phyloP scores from a whole-genome alignment of 2,113 vertebrate genomes.

The Lamprotornis superbus region DNA sequence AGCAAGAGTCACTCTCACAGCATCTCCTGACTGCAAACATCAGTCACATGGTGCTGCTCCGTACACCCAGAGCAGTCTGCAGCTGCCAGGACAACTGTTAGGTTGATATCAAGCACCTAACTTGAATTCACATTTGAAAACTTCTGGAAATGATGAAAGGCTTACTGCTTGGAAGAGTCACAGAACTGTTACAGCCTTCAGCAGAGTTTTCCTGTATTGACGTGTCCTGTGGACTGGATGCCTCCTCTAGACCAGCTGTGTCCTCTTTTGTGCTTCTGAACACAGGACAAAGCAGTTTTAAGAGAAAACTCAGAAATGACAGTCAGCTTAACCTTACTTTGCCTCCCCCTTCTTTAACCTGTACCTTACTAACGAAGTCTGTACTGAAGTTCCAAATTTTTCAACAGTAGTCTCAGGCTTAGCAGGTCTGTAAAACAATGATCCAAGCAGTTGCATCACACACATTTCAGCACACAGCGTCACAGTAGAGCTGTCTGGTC shows the following conservation, averaged over 20 bases:
- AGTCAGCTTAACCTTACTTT: background rate
- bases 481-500: no score
- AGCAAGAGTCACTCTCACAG: background rate
- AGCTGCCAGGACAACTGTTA: background rate
- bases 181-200: background rate
- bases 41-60: background rate
- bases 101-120: background rate
- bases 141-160: background rate
- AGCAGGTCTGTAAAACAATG: accelerated
- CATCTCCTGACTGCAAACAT: background rate
- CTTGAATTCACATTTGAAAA: background rate
- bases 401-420: background rate
- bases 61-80: background rate
- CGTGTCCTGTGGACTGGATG: accelerated
- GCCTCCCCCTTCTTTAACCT: background rate
- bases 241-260: background rate
- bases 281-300: background rate
- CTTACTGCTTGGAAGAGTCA: slow-evolving; percentile 29
- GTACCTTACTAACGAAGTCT: background rate
- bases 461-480: background rate
- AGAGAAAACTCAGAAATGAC: background rate
- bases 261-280: background rate
- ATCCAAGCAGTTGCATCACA: background rate
- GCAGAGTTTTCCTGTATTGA: background rate
- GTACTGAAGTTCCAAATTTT: background rate